phyloP scores from a whole-genome alignment of 2,888 invertebrate species.

The Callyntrura sp. region DNA sequence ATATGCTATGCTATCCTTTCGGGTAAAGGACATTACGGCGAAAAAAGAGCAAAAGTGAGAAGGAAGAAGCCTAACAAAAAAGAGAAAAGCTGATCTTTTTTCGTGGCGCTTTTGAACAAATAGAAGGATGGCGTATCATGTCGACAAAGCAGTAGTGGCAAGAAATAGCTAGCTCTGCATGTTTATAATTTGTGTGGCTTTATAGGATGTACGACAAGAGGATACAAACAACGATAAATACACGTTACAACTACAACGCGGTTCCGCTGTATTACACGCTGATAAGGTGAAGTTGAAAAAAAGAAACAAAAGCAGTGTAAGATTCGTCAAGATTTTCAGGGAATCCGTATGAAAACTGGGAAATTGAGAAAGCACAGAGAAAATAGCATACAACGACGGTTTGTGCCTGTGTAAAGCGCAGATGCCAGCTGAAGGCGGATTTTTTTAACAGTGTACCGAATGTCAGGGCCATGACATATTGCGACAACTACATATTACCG shows the following conservation, averaged over 20 bases:
- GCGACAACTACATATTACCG: neutral
- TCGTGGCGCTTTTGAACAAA: neutral
- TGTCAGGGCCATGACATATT: neutral
- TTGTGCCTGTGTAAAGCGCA: neutral
- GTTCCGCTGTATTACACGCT: neutral
- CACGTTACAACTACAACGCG: too few relatives aligned
- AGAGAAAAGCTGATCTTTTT: neutral
- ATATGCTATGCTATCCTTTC: too few relatives aligned
- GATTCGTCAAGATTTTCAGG: neutral
- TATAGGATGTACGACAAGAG: too few relatives aligned
- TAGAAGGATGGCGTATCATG: neutral
- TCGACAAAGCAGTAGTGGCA: slow-evolving; percentile 19
- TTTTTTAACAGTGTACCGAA: neutral
- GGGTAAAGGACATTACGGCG: too few relatives aligned
- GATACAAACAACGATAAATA: neutral
- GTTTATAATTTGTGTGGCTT: too few relatives aligned
- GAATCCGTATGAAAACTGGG: neutral
- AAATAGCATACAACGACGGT: neutral
- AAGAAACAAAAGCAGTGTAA: neutral
- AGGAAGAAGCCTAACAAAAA: neutral
- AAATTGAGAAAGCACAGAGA: too few relatives aligned
- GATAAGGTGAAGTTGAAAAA: too few relatives aligned
- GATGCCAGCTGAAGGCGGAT: neutral
- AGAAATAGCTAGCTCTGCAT: too few relatives aligned
- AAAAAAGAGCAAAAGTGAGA: too few relatives aligned